Evolutionary conservation across 2,113 vertebrate species (phyloP), one percentile per base, ranked within the genome.

Genomic region (Zosterops borbonicus): DNA sequence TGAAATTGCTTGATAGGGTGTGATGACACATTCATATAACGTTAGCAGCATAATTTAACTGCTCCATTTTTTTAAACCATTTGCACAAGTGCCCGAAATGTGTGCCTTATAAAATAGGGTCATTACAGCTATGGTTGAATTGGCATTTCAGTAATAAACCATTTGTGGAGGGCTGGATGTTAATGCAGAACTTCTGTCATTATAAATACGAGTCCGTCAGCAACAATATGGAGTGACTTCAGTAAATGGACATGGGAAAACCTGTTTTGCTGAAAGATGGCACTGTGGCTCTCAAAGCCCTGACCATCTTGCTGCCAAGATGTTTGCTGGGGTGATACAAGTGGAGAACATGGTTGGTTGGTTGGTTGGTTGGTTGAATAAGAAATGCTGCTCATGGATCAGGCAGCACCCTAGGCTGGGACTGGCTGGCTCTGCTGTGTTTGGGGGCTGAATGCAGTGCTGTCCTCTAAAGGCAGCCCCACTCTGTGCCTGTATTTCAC

Each of bases 1-100:
- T 65, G 73, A 83, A 95, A 96, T 96, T 76, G 69, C 80, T 89
- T 93, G 92, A 84, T 96, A 92, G 86, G 80, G 49, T 96, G 90
- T 91, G 96, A 96, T 96, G 89, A 94, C 92, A 97, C 93, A 76
- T 93, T 89, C 88, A 37, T 93, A 81, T 87, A 88, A 86, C 68
- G 79, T 90, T 96, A 94, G 92, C 73, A 91, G 92, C 80, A 84
- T 84, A 92, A 93, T 94, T 95, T 90, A 92, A 95, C 90, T 92
- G 83, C 92, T 95, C 69, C 65, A 28, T 90, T 95, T 95, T 97
- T 95, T 28, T 14, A 25, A 92, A 93, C 90, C 76, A 64, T 95
- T 97, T 87, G 83, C 90, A 87, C 58, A 94, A 96, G 85, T 84
- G 92, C 74, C 76, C 94, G 90, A 89, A 94, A 96, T 78, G 75